Conservation (phyloP, 2,888 invertebrate species). For the Sarcophaga variegata region DNA sequence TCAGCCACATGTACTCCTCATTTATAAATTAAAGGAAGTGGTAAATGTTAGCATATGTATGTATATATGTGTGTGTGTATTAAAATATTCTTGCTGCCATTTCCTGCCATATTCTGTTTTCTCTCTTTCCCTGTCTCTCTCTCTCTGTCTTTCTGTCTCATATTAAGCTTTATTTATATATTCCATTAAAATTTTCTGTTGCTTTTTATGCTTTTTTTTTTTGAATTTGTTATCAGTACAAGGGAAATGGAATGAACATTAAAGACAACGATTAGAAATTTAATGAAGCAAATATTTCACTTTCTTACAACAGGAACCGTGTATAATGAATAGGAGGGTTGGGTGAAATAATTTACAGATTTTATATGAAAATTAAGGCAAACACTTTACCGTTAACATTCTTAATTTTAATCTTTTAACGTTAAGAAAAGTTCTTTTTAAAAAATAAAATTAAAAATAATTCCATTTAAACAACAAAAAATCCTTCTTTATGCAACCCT, state of each 20-base stretch:
- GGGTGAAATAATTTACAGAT: too few relatives aligned
- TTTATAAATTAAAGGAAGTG: neutral
- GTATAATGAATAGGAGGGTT: neutral
- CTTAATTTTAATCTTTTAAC: neutral
- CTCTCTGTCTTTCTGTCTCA: neutral
- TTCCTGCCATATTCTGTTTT: neutral
- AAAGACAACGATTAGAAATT: constrained; percentile 33
- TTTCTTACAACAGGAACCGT: neutral
- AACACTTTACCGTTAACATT: neutral
- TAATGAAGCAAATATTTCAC: constrained; percentile 21
- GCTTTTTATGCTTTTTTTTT: neutral
- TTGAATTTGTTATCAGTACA: neutral
- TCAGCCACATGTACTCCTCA: neutral
- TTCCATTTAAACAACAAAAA: neutral
- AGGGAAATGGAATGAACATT: constrained; percentile 1
- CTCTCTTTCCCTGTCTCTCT: neutral
- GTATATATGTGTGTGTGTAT: neutral
- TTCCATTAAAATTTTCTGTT: neutral
- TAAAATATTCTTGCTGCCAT: neutral
- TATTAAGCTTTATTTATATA: constrained; percentile 1
- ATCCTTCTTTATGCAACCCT: neutral
- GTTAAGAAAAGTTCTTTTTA: neutral
- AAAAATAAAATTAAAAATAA: neutral
- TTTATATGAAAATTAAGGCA: too few relatives aligned
- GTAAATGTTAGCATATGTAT: neutral